Percentiles rank a stretch among this genome's conserved stretches.
Conservation (phyloP, 2,888 invertebrate species). For the Pristionchus fissidentatus region DNA sequence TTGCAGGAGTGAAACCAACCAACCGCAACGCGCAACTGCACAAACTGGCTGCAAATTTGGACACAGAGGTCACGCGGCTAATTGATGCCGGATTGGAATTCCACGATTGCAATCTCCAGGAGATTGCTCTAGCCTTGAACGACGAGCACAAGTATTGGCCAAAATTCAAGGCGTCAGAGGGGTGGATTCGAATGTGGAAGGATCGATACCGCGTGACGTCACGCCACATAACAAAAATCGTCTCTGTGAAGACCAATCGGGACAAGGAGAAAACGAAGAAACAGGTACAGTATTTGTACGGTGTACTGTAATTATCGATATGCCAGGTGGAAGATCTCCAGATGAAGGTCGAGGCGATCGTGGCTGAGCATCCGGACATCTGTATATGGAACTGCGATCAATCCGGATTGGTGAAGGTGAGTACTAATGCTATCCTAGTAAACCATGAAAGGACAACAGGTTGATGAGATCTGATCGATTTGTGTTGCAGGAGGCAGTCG, state of each 20-base stretch:
- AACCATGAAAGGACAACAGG: too few species aligned
- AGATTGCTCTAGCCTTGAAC: too few species aligned
- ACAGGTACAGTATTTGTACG: background rate
- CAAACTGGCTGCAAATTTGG: background rate
- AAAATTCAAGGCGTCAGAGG: background rate
- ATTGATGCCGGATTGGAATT: background rate
- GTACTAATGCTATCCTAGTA: background rate
- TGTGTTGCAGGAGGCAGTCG: background rate
- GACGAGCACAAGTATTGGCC: too few species aligned
- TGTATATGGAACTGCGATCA: background rate
- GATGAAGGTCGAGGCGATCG: background rate
- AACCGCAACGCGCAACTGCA: background rate
- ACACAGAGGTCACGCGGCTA: background rate
- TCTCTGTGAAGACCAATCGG: background rate
- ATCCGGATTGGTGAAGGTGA: background rate
- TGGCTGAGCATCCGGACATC: background rate
- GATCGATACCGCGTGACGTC: background rate
- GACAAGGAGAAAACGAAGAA: background rate
- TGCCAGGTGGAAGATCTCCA: background rate
- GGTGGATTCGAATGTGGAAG: background rate
- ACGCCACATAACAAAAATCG: background rate
- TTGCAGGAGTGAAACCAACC: background rate
- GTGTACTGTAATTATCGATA: background rate
- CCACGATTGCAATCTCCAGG: background rate
- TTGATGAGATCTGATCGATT: background rate